phyloP scores from a whole-genome alignment of 64 coral and sea anemone genomes.

The Cladopsammia gracilis region DNA sequence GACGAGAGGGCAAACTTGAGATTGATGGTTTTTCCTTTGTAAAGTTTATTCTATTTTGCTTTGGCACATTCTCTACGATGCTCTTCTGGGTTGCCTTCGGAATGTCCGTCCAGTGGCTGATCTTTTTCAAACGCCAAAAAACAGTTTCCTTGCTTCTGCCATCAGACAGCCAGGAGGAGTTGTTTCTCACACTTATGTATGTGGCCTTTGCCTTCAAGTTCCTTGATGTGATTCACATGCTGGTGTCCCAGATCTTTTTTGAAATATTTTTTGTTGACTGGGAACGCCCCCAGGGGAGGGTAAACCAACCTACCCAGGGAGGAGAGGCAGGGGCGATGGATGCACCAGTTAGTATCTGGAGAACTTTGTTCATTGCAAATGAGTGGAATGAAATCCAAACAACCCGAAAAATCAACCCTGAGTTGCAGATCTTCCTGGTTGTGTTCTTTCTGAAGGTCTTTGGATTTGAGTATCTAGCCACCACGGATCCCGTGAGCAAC shows the following conservation, averaged over 20 bases:
- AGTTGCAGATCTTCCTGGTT: slow-evolving; percentile 81
- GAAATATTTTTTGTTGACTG: slow-evolving; percentile 99
- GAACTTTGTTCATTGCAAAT: slow-evolving; percentile 94
- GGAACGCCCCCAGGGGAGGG: slow-evolving; percentile 90
- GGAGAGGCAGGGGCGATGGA: slow-evolving; percentile 68
- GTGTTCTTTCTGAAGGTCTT: slow-evolving; percentile 93
- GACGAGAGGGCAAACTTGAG: slow-evolving; percentile 68
- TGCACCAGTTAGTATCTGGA: slow-evolving; percentile 92
- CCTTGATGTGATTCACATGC: slow-evolving; percentile 86
- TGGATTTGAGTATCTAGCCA: slow-evolving; percentile 89
- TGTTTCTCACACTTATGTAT: slow-evolving; percentile 75
- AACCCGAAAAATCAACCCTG: slow-evolving; percentile 89
- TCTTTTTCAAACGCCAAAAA: slow-evolving; percentile 95
- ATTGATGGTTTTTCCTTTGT: slow-evolving; percentile 81
- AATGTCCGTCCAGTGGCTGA: slow-evolving; percentile 68
- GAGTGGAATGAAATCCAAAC: slow-evolving; percentile 99
- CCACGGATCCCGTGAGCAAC: slow-evolving; percentile 80
- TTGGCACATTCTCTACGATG: slow-evolving; percentile 87
- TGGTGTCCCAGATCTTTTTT: slow-evolving; percentile 79
- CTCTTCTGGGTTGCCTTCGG: slow-evolving; percentile 95
- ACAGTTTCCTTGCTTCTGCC: slow-evolving; percentile 87
- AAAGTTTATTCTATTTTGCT: slow-evolving; percentile 80
- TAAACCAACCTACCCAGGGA: slow-evolving; percentile 84
- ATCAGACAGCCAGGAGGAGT: slow-evolving; percentile 58
- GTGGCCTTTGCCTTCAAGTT: slow-evolving; percentile 86